Evolutionary conservation across 2,797 vertebrate genomes (phyloP), one percentile per base, ranked within the genome.

Genomic region (Darevskia nairensis): DNA sequence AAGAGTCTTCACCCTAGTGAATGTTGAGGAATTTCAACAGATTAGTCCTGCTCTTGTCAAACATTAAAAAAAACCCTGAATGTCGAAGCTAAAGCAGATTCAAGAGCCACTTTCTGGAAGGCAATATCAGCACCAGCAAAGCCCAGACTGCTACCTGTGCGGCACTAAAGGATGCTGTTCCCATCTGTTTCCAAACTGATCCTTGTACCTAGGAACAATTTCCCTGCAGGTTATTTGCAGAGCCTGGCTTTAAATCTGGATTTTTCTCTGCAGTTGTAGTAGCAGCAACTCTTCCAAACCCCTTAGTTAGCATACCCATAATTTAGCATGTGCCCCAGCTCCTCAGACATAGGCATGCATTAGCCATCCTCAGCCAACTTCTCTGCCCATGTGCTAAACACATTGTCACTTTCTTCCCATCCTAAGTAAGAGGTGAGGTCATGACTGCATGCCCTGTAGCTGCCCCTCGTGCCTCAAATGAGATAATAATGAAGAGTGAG

Each of bases 291-390:
- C 11, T 80, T 72, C 46, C 46, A 72, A 29, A 5, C 85, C 46
- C 71, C 59, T 86, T 80, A 80, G 85, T 19, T 64, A 69, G n/a
- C 76, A n/a, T 69, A 29, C 64, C 44, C 21, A n/a, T 78, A 50
- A 21, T 50, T 86, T 23, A 79, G 41, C 41, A 69, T n/a, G n/a
- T 68, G 35, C 32, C 32, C 44, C 15, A 27, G 25, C 44, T 46
- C 85, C 8, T 35, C 21, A 80, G 9, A 68, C 66, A 32, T 35
- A 35, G 4, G 71, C n/a, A 80, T 72, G 85, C 85, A 72, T 80
- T 80, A 80, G 32, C 50, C 32, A 72, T 59, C 77, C 35, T 44
- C 77, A 39, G 77, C 10, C 66, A 72, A 41, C 32, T 71, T 79
- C 50, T 86, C 66, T 19, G 55, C 32, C 17, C 46, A 50, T 50